Evolutionary conservation across 2,888 invertebrate genomes (phyloP).

Genomic region (Dichetophora obliterata): DNA sequence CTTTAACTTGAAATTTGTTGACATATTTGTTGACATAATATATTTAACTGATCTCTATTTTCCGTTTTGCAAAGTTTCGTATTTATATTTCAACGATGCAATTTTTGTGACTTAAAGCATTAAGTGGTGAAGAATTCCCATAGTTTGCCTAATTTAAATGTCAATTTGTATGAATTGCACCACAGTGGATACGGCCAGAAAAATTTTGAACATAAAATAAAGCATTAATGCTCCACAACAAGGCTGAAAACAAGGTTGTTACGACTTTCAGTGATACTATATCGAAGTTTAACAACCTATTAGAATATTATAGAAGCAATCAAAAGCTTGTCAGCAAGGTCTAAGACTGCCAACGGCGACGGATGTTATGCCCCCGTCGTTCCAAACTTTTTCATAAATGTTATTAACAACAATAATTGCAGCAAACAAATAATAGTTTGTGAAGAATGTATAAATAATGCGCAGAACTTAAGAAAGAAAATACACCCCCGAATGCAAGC

Average conservation of each 20-base stretch:
- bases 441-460: constrained; percentile 18
- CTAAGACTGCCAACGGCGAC: constrained; percentile 10
- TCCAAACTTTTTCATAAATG: constrained; percentile 61
- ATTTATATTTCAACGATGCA: too few relatives aligned
- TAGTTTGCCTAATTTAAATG: too few relatives aligned
- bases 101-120: too few relatives aligned
- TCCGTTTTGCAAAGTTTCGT: too few relatives aligned
- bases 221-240: too few relatives aligned
- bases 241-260: neutral
- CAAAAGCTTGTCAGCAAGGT: constrained; percentile 5
- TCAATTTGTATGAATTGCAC: neutral
- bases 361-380: neutral
- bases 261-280: neutral
- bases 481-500: constrained; percentile 3
- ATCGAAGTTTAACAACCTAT: neutral
- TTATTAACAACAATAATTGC: constrained; percentile 63
- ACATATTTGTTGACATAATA: too few relatives aligned
- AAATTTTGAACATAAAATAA: too few relatives aligned
- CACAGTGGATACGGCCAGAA: too few relatives aligned
- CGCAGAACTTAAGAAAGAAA: constrained; percentile 4
- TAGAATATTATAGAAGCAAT: constrained; percentile 20
- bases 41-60: too few relatives aligned
- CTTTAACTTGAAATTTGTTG: too few relatives aligned
- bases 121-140: too few relatives aligned
- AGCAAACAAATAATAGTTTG: constrained; percentile 25